Evolutionary conservation across 2,113 vertebrate species (phyloP).

Genomic region (Gulo gulo): DNA sequence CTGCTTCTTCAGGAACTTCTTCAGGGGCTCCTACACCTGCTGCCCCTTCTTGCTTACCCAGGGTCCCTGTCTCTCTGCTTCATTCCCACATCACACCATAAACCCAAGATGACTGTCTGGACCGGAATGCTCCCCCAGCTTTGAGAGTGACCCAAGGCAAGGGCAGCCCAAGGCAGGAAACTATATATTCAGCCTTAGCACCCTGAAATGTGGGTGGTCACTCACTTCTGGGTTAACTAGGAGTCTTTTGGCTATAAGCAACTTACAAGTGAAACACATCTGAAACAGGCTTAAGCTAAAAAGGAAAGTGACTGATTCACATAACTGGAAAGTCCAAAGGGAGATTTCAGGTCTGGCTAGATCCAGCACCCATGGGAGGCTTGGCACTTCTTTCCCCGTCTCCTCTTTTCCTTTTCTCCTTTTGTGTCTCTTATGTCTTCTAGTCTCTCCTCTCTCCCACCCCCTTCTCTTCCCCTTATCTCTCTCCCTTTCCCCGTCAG

Average conservation of each 20-base stretch:
- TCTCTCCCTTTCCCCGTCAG: accelerated
- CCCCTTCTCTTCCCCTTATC: background rate
- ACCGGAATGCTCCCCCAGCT: background rate
- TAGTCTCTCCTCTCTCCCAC: background rate
- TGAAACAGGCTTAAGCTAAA: background rate
- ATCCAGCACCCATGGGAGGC: background rate
- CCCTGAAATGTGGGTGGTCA: background rate
- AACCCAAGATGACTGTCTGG: background rate
- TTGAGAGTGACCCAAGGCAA: background rate
- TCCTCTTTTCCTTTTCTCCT: too few species aligned
- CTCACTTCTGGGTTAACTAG: background rate
- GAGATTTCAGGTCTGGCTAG: background rate
- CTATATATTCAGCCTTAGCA: background rate
- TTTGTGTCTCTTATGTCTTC: background rate
- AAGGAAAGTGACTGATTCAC: background rate
- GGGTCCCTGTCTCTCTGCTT: background rate
- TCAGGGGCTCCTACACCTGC: background rate
- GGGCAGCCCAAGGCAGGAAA: background rate
- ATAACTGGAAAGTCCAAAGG: background rate
- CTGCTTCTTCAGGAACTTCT: background rate
- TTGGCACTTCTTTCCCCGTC: accelerated
- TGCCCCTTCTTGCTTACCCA: background rate
- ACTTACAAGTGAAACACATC: background rate
- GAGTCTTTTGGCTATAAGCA: background rate
- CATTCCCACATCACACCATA: background rate